Evolutionary conservation across 1,140 invertebrate species (phyloP).

Genomic region (Cherax quadricarinatus): DNA sequence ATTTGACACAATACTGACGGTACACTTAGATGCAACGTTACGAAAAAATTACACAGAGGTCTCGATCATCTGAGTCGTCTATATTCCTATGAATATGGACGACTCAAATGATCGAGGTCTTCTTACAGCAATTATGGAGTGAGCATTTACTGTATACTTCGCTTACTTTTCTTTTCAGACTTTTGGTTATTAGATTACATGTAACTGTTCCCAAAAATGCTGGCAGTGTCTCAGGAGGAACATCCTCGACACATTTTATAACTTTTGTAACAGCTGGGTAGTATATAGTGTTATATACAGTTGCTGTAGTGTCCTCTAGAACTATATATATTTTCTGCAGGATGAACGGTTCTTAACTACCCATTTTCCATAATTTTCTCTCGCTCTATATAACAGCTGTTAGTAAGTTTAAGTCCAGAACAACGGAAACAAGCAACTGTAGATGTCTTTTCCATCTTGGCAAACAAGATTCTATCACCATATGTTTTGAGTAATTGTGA

Average conservation of each 20-base stretch:
- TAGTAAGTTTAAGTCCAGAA: constrained; percentile 37
- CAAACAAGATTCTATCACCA: too few relatives aligned
- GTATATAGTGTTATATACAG: constrained; percentile 26
- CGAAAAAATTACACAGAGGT: not conserved
- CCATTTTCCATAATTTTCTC: not conserved
- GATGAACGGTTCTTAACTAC: not conserved
- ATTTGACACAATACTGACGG: too few relatives aligned
- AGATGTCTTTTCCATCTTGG: too few relatives aligned
- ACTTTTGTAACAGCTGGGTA: constrained; percentile 39
- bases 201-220: constrained; percentile 25
- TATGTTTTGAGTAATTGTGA: too few relatives aligned
- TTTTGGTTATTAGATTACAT: not conserved
- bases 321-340: constrained; percentile 3
- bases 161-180: not conserved
- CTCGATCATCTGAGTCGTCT: too few relatives aligned
- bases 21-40: not conserved
- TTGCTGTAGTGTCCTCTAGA: constrained; percentile 20
- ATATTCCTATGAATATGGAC: not conserved
- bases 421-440: constrained; percentile 9
- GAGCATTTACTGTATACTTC: too few relatives aligned
- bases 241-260: constrained; percentile 26
- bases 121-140: not conserved
- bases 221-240: constrained; percentile 14
- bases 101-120: not conserved
- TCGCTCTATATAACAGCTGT: constrained; percentile 16